phyloP scores from a whole-genome alignment of 2,888 invertebrate species.

The Xylota sylvarum region DNA sequence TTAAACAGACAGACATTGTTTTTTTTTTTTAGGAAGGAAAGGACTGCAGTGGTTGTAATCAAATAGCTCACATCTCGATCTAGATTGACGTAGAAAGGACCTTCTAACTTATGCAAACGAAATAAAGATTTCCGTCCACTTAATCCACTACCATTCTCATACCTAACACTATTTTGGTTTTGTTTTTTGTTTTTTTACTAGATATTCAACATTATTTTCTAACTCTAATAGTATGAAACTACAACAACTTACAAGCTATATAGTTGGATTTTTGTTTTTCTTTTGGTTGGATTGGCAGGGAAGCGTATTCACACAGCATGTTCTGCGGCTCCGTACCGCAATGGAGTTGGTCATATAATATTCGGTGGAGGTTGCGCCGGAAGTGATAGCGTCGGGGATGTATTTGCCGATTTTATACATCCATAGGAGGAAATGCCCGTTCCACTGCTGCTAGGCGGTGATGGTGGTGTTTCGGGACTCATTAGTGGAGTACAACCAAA shows the following conservation, averaged over 20 bases:
- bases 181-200: constrained; percentile 24
- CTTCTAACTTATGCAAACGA: too few species aligned
- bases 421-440: constrained; percentile 82
- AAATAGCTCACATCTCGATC: too few species aligned
- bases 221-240: constrained; percentile 63
- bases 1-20: too few species aligned
- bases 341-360: constrained; percentile 85
- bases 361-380: constrained; percentile 82
- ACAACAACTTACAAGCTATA: constrained; percentile 62
- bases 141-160: not conserved
- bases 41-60: too few species aligned
- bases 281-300: constrained; percentile 49
- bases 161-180: constrained; percentile 3
- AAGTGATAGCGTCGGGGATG: constrained; percentile 81
- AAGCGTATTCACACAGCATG: constrained; percentile 81
- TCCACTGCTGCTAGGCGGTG: constrained; percentile 83
- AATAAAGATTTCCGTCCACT: too few species aligned
- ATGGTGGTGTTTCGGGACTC: constrained; percentile 84
- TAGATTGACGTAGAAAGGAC: too few species aligned
- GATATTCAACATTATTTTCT: constrained; percentile 54
- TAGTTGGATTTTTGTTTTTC: constrained; percentile 14
- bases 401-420: constrained; percentile 84
- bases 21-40: not conserved
- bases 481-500: constrained; percentile 83
- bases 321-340: constrained; percentile 84